Conservation (phyloP, 1,140 invertebrate species). For the Oppia nitens region DNA sequence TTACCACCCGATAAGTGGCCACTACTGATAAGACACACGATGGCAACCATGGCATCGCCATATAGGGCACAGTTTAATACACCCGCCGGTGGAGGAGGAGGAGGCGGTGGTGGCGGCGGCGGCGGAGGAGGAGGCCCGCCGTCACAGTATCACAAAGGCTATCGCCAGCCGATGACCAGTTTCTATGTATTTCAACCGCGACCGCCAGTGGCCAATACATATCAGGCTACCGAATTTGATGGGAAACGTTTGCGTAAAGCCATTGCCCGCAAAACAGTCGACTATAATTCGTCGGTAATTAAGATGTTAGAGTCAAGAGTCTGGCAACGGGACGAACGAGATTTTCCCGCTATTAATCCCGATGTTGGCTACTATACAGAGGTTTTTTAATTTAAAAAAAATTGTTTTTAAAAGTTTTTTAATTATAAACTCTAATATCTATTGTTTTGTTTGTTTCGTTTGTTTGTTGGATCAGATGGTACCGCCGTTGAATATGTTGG, state of each 20-base stretch:
- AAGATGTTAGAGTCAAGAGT: conserved; percentile 68
- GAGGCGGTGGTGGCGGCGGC: background rate
- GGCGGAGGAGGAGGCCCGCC: too few species aligned
- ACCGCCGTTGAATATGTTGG: conserved; percentile 69
- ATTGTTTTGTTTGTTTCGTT: conserved; percentile 10
- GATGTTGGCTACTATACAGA: conserved; percentile 54
- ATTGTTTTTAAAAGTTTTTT: background rate
- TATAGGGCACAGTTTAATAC: background rate
- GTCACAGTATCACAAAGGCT: background rate
- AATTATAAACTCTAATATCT: background rate
- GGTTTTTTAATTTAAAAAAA: conserved; percentile 22
- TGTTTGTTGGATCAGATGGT: conserved; percentile 45
- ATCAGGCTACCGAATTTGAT: conserved; percentile 44
- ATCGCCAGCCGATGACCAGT: background rate
- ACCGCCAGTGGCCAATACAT: conserved; percentile 9
- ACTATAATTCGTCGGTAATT: conserved; percentile 92
- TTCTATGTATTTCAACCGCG: conserved; percentile 17
- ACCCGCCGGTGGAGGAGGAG: background rate
- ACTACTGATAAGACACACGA: too few species aligned
- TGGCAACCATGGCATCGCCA: background rate
- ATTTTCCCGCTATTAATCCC: conserved; percentile 66
- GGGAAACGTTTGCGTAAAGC: conserved; percentile 88
- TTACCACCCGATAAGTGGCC: too few species aligned
- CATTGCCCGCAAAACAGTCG: conserved; percentile 91
- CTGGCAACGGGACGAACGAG: conserved; percentile 80